phyloP scores from a whole-genome alignment of 1,140 invertebrate species.

The Drosophila chauvacae region DNA sequence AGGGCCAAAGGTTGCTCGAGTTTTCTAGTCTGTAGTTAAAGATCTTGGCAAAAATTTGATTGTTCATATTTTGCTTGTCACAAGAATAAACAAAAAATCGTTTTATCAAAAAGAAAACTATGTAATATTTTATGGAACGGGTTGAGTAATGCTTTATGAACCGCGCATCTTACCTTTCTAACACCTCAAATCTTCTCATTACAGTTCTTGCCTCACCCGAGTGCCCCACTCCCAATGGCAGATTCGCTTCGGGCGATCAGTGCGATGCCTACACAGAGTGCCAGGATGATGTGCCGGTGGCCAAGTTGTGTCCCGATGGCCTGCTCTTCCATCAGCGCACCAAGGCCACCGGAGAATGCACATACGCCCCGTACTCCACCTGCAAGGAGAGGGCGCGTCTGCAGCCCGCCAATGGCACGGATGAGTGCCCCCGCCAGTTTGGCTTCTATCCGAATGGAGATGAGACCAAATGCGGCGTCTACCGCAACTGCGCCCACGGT shows the following conservation, averaged over 20 bases:
- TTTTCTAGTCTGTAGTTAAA: slow-evolving; percentile 82
- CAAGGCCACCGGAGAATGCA: slow-evolving; percentile 90
- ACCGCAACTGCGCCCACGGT: slow-evolving; percentile 93
- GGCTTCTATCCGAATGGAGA: slow-evolving; percentile 92
- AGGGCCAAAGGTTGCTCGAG: slow-evolving; percentile 62
- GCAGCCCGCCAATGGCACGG: slow-evolving; percentile 87
- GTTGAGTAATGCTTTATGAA: too few relatives aligned
- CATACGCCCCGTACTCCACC: slow-evolving; percentile 91
- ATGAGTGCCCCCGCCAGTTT: slow-evolving; percentile 93
- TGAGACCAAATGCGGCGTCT: slow-evolving; percentile 90
- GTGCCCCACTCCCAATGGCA: slow-evolving; percentile 89
- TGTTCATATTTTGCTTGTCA: slow-evolving; percentile 53
- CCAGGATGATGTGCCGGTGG: slow-evolving; percentile 88
- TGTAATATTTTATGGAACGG: background rate
- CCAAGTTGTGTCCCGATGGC: slow-evolving; percentile 93
- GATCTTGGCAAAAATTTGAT: slow-evolving; percentile 51
- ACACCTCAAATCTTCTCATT: background rate
- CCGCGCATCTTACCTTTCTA: background rate
- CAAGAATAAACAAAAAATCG: slow-evolving; percentile 43
- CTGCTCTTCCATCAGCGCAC: slow-evolving; percentile 92
- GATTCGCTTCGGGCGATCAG: slow-evolving; percentile 88
- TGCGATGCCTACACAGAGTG: slow-evolving; percentile 90
- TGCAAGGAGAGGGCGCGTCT: slow-evolving; percentile 90
- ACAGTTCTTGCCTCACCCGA: slow-evolving; percentile 54
- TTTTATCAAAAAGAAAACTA: slow-evolving; percentile 10